These are phyloP conservation scores for Halcyon leucocephala DNA, from an alignment of 2,797 vertebrate species.

Conservation along the genomic window DNA sequence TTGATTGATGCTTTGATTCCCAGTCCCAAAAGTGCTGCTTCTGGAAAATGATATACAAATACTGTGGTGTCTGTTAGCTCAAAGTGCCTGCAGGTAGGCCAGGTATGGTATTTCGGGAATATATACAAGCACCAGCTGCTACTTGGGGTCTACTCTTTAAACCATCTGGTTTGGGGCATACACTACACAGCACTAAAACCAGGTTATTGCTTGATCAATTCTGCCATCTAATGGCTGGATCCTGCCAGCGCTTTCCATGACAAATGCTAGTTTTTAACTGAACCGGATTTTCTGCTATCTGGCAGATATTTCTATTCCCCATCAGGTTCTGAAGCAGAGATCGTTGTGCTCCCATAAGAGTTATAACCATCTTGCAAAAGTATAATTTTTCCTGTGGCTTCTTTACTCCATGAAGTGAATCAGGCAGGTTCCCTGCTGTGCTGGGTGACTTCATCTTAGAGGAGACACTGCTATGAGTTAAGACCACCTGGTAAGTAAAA, in stretches of 20 bases:
- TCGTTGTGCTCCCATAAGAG: conserved; percentile 28
- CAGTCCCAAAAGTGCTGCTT: conserved; percentile 31
- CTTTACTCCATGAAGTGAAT: conserved; percentile 62
- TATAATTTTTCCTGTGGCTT: conserved; percentile 45
- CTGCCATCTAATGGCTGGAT: conserved; percentile 78
- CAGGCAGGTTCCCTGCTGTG: conserved; percentile 50
- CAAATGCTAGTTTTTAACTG: background rate
- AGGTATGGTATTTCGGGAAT: background rate
- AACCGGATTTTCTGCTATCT: background rate
- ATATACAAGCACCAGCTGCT: background rate
- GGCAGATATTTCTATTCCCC: background rate
- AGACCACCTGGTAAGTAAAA: conserved; percentile 81
- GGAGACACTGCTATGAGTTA: conserved; percentile 51
- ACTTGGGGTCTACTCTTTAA: background rate
- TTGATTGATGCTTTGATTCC: conserved; percentile 10
- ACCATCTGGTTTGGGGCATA: background rate
- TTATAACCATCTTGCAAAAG: background rate
- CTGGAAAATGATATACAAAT: conserved; percentile 47
- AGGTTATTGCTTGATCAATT: conserved; percentile 68
- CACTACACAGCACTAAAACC: background rate
- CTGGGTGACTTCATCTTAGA: conserved; percentile 57
- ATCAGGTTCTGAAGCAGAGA: background rate
- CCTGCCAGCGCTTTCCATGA: background rate
- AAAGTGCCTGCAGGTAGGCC: conserved; percentile 11
- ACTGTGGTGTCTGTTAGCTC: background rate